Evolutionary conservation across 2,888 invertebrate species (phyloP), one percentile per base, ranked within the genome.

Genomic region (Lacanobia oleracea): DNA sequence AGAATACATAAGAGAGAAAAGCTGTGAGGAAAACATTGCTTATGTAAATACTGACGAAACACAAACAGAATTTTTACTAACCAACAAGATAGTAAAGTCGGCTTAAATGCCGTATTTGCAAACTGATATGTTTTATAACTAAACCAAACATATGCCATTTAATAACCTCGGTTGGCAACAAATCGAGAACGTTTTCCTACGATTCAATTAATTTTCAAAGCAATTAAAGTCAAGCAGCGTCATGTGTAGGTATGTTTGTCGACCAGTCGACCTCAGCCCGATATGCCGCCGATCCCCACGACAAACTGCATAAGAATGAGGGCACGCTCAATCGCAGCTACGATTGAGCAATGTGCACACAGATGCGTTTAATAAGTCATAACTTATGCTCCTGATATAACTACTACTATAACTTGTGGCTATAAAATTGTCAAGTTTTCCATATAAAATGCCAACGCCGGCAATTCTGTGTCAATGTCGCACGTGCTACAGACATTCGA

Each of bases 241-340:
- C 82, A 84, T 67, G 27, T 76, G 60, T 66, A 67, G 77, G 85
- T 73, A 77, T 81, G 75, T 84, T 84, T 85, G 81, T 79, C 57
- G 77, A 86, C 86, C 80, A 68, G 89, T 82, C 82, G 88, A 87
- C 90, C 89, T 89, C 87, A 81, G 76, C 53, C 68, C 73, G 73
- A 66, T 71, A 69, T 75, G 78, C 69, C 57, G 16, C 59, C 68
- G 63, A 83, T 81, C 76, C 56, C 63, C 79, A 80, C 81, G 79
- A 69, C 83, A 84, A 86, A 83, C 80, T 71, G 50, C 82, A 83
- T 81, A 69, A 75, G 80, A 90, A 88, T 87, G 83, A 80, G 88
- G 87, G 66, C 90, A 81, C 74, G 71, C 81, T 67, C 68, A 62
- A 64, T 76, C 71, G 56, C 61, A 67, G 61, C 60, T 51, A 37